Evolutionary conservation across 2,113 vertebrate species (phyloP).

Genomic region (Chelonoidis abingdonii): DNA sequence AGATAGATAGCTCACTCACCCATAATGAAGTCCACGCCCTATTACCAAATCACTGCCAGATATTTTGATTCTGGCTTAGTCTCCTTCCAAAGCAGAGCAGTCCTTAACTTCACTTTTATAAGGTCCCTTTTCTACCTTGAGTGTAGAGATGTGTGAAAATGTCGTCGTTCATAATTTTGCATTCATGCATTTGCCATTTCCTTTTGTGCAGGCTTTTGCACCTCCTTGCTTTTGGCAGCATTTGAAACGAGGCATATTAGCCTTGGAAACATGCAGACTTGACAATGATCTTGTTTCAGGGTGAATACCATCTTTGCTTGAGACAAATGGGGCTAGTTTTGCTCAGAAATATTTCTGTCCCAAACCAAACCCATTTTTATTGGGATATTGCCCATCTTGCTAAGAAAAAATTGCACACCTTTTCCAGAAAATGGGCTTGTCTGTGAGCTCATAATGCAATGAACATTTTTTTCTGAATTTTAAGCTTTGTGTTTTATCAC

Average conservation of each 20-base stretch:
- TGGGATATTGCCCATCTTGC: background rate
- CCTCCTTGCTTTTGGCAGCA: background rate
- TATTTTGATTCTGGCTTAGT: fast-evolving
- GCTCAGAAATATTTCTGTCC: background rate
- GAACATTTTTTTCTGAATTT: background rate
- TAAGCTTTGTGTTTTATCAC: background rate
- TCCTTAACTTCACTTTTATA: background rate
- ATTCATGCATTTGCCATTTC: background rate
- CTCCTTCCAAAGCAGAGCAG: fast-evolving
- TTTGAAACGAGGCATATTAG: background rate
- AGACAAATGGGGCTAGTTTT: background rate
- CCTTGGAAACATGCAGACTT: background rate
- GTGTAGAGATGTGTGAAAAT: background rate
- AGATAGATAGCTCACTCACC: background rate
- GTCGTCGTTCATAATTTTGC: background rate
- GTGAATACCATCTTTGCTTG: background rate
- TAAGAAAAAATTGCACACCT: background rate
- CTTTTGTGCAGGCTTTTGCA: background rate
- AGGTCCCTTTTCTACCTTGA: background rate
- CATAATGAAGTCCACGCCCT: background rate
- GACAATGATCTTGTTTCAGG: fast-evolving
- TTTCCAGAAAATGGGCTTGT: conserved; percentile 7
- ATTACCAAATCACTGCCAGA: background rate
- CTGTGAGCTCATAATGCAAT: background rate
- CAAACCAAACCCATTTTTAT: background rate